Percentiles rank a stretch among this genome's conserved stretches.
phyloP scores from a whole-genome alignment of 2,113 vertebrate genomes.

The Poecilia latipinna region DNA sequence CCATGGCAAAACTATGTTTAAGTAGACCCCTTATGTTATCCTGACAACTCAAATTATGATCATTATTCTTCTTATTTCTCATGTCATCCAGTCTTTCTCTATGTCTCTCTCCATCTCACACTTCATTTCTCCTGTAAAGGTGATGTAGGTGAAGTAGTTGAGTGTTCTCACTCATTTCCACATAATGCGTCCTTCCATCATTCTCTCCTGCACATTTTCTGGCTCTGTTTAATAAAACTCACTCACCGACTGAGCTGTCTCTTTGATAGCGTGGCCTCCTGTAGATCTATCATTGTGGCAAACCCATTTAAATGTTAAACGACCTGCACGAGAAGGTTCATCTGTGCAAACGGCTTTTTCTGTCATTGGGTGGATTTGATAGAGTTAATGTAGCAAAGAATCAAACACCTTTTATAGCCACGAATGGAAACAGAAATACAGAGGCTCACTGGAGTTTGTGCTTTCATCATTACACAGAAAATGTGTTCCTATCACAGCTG shows the following conservation, averaged over 20 bases:
- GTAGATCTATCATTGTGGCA: conserved; percentile 57
- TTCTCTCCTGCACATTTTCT: conserved; percentile 12
- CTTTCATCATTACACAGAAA: conserved; percentile 17
- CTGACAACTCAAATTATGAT: conserved; percentile 10
- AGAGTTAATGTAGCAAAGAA: conserved; percentile 34
- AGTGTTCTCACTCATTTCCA: conserved; percentile 37
- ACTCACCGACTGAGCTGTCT: conserved; percentile 39
- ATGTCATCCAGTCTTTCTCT: neutral
- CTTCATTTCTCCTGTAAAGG: conserved; percentile 19
- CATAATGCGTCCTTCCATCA: conserved; percentile 33
- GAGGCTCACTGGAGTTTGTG: conserved; percentile 2
- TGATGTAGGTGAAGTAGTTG: conserved; percentile 13
- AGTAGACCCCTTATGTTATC: neutral
- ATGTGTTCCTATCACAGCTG: conserved; percentile 11
- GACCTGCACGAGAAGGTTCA: conserved; percentile 39
- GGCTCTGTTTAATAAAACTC: conserved; percentile 39
- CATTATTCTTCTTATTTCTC: neutral
- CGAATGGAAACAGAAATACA: conserved; percentile 18
- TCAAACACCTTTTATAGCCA: conserved; percentile 22
- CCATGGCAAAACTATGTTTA: neutral
- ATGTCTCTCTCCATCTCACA: conserved; percentile 5
- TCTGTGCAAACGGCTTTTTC: conserved; percentile 37
- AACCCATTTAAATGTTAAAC: conserved; percentile 64
- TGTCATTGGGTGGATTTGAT: conserved; percentile 45
- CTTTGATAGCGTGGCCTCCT: conserved; percentile 41